Evolutionary conservation across 2,888 invertebrate genomes (phyloP).

Genomic region (Lasioglossum villosulum): DNA sequence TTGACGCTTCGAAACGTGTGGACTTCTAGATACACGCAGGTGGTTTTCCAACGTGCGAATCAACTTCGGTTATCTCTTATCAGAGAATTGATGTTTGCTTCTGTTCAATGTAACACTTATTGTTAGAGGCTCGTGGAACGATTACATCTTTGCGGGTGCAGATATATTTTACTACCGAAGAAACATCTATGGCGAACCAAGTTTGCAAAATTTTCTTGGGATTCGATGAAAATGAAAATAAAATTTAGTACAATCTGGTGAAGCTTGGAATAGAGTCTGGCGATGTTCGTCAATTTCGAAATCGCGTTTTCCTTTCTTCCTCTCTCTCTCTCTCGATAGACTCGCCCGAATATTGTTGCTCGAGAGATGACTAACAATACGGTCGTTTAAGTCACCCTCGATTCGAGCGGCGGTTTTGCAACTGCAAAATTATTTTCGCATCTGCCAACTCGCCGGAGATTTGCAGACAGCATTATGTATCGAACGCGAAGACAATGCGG

Average conservation of each 20-base stretch:
- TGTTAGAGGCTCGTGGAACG: background rate
- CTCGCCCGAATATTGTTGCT: background rate
- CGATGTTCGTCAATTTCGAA: background rate
- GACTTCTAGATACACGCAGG: background rate
- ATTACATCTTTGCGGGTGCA: background rate
- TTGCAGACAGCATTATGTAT: slow-evolving; percentile 45
- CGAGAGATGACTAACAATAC: slow-evolving; percentile 16
- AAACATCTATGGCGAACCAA: background rate
- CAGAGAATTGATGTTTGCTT: background rate
- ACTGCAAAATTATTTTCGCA: slow-evolving; percentile 18
- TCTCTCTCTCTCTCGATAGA: background rate
- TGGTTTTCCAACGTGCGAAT: background rate
- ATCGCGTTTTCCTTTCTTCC: background rate
- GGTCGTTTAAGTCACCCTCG: slow-evolving; percentile 16
- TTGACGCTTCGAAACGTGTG: background rate
- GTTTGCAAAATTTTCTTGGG: background rate
- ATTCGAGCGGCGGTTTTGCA: slow-evolving; percentile 32
- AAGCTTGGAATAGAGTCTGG: background rate
- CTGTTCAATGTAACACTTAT: background rate
- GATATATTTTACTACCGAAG: background rate
- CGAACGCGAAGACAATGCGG: slow-evolving; percentile 51
- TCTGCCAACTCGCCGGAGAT: slow-evolving; percentile 58
- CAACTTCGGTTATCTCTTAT: slow-evolving; percentile 3
- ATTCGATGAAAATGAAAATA: background rate
- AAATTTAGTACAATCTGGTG: background rate